These are phyloP conservation scores for Temnothorax rugatulus DNA, from an alignment of 2,888 invertebrate genomes.

Conservation along the genomic window DNA sequence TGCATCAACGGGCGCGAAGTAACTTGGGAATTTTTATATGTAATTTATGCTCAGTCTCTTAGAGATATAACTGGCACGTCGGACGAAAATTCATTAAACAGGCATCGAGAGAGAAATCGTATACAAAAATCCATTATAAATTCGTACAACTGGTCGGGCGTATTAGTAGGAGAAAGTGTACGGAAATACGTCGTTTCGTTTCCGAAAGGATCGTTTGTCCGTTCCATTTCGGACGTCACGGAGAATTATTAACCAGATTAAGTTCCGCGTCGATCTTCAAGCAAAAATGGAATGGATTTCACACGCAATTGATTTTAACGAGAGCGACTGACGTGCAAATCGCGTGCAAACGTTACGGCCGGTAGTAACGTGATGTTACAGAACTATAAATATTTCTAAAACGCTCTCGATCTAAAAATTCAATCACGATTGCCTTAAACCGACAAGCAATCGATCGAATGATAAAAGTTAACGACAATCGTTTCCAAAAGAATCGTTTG, in stretches of 20 bases:
- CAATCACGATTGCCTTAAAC: not conserved
- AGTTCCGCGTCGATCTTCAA: conserved; percentile 2
- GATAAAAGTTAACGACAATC: not conserved
- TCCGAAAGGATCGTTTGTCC: conserved; percentile 4
- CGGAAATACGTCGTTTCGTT: not conserved
- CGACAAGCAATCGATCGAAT: not conserved
- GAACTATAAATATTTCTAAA: not conserved
- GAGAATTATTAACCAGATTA: conserved; percentile 4
- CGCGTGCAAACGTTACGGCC: not conserved
- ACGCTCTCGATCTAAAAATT: not conserved
- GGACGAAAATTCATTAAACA: not conserved
- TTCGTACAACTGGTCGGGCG: not conserved
- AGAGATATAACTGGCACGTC: not conserved
- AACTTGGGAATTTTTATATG: not conserved
- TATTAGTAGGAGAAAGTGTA: conserved; percentile 26
- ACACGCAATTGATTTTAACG: not conserved
- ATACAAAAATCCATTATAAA: conserved; percentile 15
- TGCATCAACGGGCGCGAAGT: not conserved
- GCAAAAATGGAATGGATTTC: not conserved
- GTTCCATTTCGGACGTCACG: not conserved
- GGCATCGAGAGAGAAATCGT: not conserved
- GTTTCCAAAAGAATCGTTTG: not conserved
- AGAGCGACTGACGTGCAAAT: not conserved
- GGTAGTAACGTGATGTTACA: not conserved
- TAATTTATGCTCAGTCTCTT: not conserved